phyloP scores from a whole-genome alignment of 2,888 invertebrate species.

The Timema cristinae region DNA sequence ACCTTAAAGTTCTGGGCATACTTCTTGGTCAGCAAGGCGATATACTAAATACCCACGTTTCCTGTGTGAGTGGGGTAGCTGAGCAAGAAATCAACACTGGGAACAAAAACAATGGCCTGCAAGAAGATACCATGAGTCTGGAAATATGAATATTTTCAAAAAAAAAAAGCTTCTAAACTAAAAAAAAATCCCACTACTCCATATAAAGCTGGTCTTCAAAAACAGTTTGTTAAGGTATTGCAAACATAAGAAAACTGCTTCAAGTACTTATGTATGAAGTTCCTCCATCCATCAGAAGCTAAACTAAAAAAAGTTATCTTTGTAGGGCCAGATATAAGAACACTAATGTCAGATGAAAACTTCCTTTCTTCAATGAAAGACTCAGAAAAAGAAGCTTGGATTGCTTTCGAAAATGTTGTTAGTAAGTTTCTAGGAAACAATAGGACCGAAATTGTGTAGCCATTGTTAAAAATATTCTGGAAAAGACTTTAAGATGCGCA shows the following conservation, averaged over 20 bases:
- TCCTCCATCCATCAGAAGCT: constrained; percentile 2
- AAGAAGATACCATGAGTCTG: too few relatives aligned
- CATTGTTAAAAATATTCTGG: too few relatives aligned
- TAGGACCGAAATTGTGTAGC: background rate
- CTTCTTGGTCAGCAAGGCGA: background rate
- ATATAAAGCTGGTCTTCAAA: constrained; percentile 1
- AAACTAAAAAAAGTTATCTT: background rate
- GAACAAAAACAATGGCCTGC: background rate
- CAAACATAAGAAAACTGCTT: background rate
- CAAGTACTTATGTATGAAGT: constrained; percentile 13
- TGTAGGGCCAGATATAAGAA: background rate
- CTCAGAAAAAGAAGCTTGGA: constrained; percentile 1
- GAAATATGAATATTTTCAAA: background rate
- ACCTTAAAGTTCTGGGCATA: background rate
- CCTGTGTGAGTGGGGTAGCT: background rate
- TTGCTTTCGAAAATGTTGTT: background rate
- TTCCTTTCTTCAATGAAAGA: constrained; percentile 4
- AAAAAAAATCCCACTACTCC: background rate
- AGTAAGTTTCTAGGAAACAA: constrained; percentile 7
- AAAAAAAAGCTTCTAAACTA: background rate
- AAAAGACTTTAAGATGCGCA: too few relatives aligned
- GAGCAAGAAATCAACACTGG: background rate
- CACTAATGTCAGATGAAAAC: background rate
- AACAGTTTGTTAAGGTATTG: background rate
- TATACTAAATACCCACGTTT: constrained; percentile 6